These are phyloP conservation scores for Alexandromys fortis DNA, from an alignment of 2,113 vertebrate species.

Conservation along the genomic window DNA sequence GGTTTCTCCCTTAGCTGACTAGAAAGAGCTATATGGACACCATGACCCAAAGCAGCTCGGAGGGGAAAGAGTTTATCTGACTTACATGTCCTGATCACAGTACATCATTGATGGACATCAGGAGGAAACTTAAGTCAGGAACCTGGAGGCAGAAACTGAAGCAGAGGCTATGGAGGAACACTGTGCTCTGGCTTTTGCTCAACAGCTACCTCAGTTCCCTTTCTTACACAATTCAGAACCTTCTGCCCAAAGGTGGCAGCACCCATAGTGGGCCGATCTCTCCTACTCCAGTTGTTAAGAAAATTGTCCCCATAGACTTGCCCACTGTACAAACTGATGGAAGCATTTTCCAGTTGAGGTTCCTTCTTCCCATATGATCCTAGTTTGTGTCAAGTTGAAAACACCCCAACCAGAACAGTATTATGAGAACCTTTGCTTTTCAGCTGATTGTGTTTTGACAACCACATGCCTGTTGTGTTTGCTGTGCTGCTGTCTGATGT, in stretches of 20 bases:
- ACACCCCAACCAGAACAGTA: neutral
- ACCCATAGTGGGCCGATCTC: no score
- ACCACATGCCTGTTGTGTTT: neutral
- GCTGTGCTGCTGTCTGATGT: neutral
- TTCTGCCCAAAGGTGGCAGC: neutral
- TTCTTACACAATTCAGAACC: neutral
- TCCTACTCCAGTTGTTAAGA: no score
- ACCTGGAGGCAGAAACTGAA: neutral
- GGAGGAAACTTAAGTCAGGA: neutral
- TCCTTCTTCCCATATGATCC: neutral
- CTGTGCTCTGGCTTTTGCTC: neutral
- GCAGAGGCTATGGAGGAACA: neutral
- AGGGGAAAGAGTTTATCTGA: neutral
- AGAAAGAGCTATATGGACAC: neutral
- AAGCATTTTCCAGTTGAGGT: neutral
- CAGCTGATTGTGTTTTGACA: neutral
- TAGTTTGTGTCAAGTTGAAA: neutral
- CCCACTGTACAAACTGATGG: neutral
- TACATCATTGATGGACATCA: neutral
- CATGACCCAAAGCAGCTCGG: neutral
- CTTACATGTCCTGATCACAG: no score
- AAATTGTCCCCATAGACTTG: neutral
- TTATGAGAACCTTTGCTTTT: neutral
- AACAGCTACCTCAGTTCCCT: no score
- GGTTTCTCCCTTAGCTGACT: neutral